Base-by-base conservation (phyloP, 1,140 invertebrate species). In the Drosophila ambigua region DNA sequence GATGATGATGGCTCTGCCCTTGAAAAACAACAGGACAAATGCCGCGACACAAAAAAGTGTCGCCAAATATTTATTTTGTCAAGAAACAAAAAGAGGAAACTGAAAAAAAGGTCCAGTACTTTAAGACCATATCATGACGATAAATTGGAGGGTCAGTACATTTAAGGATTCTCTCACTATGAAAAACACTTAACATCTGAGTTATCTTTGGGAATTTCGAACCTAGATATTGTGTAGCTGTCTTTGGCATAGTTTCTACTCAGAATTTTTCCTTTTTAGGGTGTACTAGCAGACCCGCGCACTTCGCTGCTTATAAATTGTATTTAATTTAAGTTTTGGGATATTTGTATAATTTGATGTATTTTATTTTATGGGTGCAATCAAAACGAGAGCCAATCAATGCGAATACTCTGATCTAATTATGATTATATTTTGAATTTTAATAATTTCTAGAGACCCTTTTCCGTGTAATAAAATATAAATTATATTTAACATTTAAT, bases 11-110 rank as follows among this genome's bases (percentile, higher is more conserved):
- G 63, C 31, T 35, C 35, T 35, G 31, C 2, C 31, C 39, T 41
- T 24, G 23, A 44, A 44, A 44, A 55, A 44, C 35, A 51, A 23
- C 44, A 58, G 31, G 50, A 54, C 67, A 64, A 57, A 60, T 63
- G 63, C 55, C 65, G 28, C 24, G 28, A 44, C 54, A 48, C 49
- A 50, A 63, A 58, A 75, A 87, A 87, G 54, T 68, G 82, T 82
- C 74, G 71, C 57, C 78, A 26, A 78, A 76, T 85, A 66, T 82
- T 75, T 85, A 72, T 87, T 87, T 75, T 48, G 45, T 8, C 16
- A 35, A 44, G 55, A 58, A 50, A 61, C 23, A 35, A 49, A 35
- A 45, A 73, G 50, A 50, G 50, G 45, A 67, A 64, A 58, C 46
- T 57, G 57, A 44, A 63, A 58, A 16, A 50, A 52, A 53, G 55